Evolutionary conservation across 2,888 invertebrate genomes (phyloP).

Genomic region (Agriopis aurantiaria): DNA sequence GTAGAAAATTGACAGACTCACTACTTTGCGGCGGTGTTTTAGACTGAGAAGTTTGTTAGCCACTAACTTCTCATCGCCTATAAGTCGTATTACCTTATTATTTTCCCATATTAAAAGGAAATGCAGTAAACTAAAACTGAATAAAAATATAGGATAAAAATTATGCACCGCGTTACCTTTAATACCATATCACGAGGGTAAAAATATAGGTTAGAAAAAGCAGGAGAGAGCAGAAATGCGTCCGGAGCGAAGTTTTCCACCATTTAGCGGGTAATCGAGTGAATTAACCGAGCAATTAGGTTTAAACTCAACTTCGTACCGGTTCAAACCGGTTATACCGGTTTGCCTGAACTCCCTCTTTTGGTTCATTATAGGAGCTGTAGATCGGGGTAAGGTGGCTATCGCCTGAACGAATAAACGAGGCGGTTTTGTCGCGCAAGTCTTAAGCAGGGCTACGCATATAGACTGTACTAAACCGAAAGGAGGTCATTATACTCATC

Average conservation of each 20-base stretch:
- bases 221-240: not conserved
- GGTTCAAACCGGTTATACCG: conserved; percentile 17
- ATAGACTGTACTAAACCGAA: too few species aligned
- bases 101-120: too few species aligned
- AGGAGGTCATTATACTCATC: too few species aligned
- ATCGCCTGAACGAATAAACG: not conserved
- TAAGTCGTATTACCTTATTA: too few species aligned
- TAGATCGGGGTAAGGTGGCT: conserved; percentile 8
- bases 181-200: too few species aligned
- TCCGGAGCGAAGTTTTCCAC: conserved; percentile 22
- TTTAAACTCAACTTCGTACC: conserved; percentile 23
- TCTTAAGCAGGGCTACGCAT: too few species aligned
- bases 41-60: too few species aligned
- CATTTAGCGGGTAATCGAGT: conserved; percentile 31
- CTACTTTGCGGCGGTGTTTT: too few species aligned
- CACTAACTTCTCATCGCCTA: too few species aligned
- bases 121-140: too few species aligned
- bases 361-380: conserved; percentile 14
- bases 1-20: too few species aligned
- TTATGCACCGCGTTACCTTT: not conserved
- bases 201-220: not conserved
- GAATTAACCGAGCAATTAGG: conserved; percentile 41
- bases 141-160: not conserved
- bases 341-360: conserved; percentile 11
- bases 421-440: not conserved